These are phyloP conservation scores for Cuculus canorus DNA, from an alignment of 2,797 vertebrate species.

Conservation along the genomic window DNA sequence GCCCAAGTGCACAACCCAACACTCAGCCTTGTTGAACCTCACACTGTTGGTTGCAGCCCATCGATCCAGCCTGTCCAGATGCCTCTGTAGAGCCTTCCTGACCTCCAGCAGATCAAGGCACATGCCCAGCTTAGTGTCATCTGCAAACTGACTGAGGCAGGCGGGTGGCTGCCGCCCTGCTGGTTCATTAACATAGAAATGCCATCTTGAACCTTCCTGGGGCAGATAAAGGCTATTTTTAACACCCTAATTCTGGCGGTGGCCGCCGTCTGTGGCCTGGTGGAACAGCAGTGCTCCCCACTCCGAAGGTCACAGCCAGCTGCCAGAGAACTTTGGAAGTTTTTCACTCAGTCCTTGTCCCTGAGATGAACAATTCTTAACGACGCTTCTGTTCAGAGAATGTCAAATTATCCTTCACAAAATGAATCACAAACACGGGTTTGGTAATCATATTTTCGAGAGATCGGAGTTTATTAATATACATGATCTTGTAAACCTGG, in stretches of 20 bases:
- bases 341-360: background rate
- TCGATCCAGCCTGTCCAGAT: too few species aligned
- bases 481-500: background rate
- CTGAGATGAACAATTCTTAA: background rate
- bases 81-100: too few species aligned
- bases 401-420: background rate
- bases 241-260: fast-evolving
- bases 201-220: fast-evolving
- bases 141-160: too few species aligned
- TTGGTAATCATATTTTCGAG: background rate
- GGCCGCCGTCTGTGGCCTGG: background rate
- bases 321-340: background rate
- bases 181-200: fast-evolving
- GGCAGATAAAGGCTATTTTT: background rate
- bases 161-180: background rate
- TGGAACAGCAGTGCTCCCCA: background rate
- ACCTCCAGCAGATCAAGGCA: too few species aligned
- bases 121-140: too few species aligned
- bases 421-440: background rate
- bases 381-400: background rate
- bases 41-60: too few species aligned
- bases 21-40: too few species aligned
- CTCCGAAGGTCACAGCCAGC: background rate
- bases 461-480: background rate
- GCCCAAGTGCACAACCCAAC: too few species aligned